Evolutionary conservation across 2,888 invertebrate species (phyloP), one percentile per base, ranked within the genome.

Genomic region (Choristoneura rosaceana): DNA sequence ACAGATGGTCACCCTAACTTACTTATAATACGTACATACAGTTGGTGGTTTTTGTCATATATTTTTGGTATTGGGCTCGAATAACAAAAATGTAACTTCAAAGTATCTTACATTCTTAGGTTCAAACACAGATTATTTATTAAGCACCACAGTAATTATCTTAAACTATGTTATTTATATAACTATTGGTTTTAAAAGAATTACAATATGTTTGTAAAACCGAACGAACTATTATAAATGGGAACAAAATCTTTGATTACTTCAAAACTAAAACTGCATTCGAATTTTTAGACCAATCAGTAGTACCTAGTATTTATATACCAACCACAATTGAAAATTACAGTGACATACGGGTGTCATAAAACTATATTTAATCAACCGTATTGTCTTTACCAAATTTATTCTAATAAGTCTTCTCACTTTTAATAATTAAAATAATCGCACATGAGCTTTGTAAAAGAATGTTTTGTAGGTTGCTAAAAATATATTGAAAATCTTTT

Each of bases 21-120:
- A 78, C 83, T 79, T 81, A n/a, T n/a, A n/a, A n/a, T n/a, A n/a
- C n/a, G n/a, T n/a, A 81, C 82, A 80, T 86, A 85, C 77, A 78
- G 87, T 92, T 91, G 92, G 92, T 92, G 92, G 92, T 91, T 87
- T 70, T 87, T 87, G 81, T 85, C 79, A 82, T 83, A 85, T 76
- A 88, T 91, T 91, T 92, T 92, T 92, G 92, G 92, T 87, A 91
- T 91, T 84, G 79, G 84, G 88, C 82, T 86, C 83, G 81, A 84
- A 82, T 83, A 73, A 66, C 50, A 70, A 70, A 76, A 71, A 63
- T 67, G 62, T 70, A 65, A 60, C 63, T 15, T n/a, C 55, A 60
- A 45, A 12, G 60, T 60, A 59, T 68, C 55, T 71, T 71, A 60
- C 69, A 71, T 74, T 74, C 69, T 69, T 74, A 69, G 69, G 69